Percentiles rank a stretch among this genome's conserved stretches.
These are phyloP conservation scores for Rhizoglyphus robini DNA, from an alignment of 1,140 invertebrate species.

Conservation along the genomic window DNA sequence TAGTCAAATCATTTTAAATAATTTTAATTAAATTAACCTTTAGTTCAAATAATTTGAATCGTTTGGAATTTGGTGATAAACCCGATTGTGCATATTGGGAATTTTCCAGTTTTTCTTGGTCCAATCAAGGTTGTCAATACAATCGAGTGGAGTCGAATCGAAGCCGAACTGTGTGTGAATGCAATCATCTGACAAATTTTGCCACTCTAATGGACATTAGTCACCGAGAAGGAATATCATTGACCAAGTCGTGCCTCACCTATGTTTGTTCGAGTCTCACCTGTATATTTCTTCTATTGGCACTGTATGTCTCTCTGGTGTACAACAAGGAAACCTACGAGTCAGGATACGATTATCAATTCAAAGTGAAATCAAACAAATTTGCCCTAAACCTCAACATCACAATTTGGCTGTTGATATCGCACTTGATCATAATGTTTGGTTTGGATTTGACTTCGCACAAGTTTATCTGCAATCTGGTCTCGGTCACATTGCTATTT, in stretches of 20 bases:
- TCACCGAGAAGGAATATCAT: conserved; percentile 18
- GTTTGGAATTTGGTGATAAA: background rate
- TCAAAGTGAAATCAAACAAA: background rate
- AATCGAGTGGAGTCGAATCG: background rate
- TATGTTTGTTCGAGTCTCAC: too few species aligned
- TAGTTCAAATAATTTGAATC: background rate
- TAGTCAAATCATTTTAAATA: too few species aligned
- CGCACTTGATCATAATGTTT: conserved; percentile 5
- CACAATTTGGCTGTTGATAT: background rate
- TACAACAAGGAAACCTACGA: conserved; percentile 27
- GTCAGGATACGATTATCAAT: background rate
- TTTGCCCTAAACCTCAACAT: background rate
- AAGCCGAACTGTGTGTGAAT: conserved; percentile 32
- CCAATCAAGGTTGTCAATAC: conserved; percentile 1
- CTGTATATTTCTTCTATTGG: background rate
- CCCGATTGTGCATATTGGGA: conserved; percentile 3
- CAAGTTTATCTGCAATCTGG: background rate
- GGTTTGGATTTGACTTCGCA: too few species aligned
- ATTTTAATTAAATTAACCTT: too few species aligned
- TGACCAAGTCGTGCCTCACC: conserved; percentile 1
- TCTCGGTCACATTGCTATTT: conserved; percentile 34
- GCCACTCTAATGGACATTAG: conserved; percentile 50
- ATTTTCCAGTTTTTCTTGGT: background rate
- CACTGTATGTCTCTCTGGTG: conserved; percentile 27
- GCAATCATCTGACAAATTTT: conserved; percentile 39